Percentiles rank a stretch among this genome's conserved stretches.
These are phyloP conservation scores for Rhegmatorhina hoffmannsi DNA, from an alignment of 2,113 vertebrate species.

Conservation along the genomic window DNA sequence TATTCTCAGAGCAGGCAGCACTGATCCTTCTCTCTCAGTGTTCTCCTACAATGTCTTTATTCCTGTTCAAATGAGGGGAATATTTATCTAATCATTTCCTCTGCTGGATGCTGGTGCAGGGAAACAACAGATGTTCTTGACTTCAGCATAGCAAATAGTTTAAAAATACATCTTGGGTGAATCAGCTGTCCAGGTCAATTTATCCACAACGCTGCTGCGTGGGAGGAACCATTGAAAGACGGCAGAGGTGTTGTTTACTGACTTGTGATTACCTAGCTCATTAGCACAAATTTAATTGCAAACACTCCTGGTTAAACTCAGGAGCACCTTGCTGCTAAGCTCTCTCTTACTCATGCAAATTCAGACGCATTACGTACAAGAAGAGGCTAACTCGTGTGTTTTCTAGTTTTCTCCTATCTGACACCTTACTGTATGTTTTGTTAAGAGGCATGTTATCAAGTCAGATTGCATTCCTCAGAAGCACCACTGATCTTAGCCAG, in stretches of 20 bases:
- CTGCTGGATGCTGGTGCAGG: neutral
- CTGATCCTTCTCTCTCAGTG: neutral
- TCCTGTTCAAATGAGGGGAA: neutral
- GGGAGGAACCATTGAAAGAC: neutral
- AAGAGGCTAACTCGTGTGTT: neutral
- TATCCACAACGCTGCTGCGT: neutral
- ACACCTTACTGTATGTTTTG: neutral
- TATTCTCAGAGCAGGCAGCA: conserved; percentile 12
- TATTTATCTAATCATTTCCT: conserved; percentile 11
- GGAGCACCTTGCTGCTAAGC: neutral
- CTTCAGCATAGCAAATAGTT: neutral
- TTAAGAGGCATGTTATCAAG: neutral
- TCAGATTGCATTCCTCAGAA: neutral
- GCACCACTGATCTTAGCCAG: neutral
- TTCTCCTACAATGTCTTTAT: neutral
- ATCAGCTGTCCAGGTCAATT: conserved; percentile 9
- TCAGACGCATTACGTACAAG: neutral
- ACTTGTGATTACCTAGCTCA: neutral
- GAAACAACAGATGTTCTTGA: conserved; percentile 15
- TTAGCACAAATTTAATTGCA: neutral
- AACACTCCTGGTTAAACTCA: neutral
- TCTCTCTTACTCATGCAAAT: neutral
- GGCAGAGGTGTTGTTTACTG: neutral
- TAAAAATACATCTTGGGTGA: neutral
- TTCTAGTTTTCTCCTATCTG: neutral